Conservation (phyloP, 2,888 invertebrate species). For the Eilema depressum region DNA sequence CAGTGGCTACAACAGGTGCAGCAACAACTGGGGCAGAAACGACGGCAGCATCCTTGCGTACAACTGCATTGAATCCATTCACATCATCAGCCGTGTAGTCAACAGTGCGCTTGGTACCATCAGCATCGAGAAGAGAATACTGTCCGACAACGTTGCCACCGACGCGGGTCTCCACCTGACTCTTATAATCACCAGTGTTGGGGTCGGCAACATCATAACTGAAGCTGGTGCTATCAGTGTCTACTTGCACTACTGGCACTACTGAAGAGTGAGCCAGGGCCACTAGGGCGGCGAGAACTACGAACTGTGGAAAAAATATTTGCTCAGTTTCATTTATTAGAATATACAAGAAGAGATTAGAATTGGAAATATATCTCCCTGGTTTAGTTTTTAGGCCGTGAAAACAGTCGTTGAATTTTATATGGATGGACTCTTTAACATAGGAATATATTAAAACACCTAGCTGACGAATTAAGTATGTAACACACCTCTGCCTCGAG, state of each 20-base stretch:
- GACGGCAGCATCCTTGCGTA: constrained; percentile 82
- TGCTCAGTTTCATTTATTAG: neutral
- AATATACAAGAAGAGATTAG: neutral
- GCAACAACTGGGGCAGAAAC: constrained; percentile 61
- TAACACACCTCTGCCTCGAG: neutral
- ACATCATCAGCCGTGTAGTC: constrained; percentile 87
- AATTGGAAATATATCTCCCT: neutral
- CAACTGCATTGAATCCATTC: constrained; percentile 87
- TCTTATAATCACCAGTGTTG: constrained; percentile 87
- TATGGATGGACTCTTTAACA: no score
- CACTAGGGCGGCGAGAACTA: constrained; percentile 77
- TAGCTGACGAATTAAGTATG: neutral
- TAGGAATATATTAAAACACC: no score
- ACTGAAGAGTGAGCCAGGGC: constrained; percentile 78
- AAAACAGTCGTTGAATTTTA: no score
- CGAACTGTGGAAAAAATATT: constrained; percentile 62
- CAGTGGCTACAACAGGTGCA: constrained; percentile 37
- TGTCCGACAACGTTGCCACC: constrained; percentile 85
- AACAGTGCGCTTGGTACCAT: constrained; percentile 85
- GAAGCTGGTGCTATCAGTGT: constrained; percentile 83
- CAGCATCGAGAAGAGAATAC: constrained; percentile 86
- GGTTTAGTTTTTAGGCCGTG: neutral
- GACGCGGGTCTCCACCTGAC: constrained; percentile 84
- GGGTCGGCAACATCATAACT: constrained; percentile 87
- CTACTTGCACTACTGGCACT: constrained; percentile 84